Evolutionary conservation across 1,140 invertebrate genomes (phyloP), one percentile per base, ranked within the genome.

Genomic region (Hydropsyche tenuis): DNA sequence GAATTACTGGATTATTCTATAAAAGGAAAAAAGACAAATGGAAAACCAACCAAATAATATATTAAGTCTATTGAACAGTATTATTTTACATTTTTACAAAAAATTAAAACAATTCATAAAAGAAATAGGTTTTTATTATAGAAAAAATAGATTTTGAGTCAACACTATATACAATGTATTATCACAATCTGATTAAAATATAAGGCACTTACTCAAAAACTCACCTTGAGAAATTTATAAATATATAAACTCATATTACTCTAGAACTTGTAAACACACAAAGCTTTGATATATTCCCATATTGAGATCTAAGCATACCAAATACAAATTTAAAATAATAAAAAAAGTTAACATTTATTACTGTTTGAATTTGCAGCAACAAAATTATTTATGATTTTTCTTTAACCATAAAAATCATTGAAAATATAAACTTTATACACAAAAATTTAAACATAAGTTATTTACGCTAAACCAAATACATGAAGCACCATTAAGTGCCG

Each of bases 1-100:
- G 82, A 86, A 81, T 75, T 83, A 74, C 78, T 87, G 64, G 80
- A 81, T 73, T 85, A 81, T 77, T 77, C 25, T 53, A 25, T 51
- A 77, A 72, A 37, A 37, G 56, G 7, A 79, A 75, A 72, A 76
- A 53, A 56, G 12, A 25, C 25, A 18, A 23, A 25, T 3, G 25
- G 6, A 25, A 25, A 25, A 60, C 1, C 2, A 46, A 46, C 45
- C 2, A 12, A 46, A 2, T 46, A 46, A 46, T n/a, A n/a, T n/a
- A n/a, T 37, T 37, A 3, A 9, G 30, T 37, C 30, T 37, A 37
- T 37, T 37, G 30, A 37, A n/a, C n/a, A n/a, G n/a, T n/a, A n/a
- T n/a, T n/a, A n/a, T n/a, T n/a, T n/a, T n/a, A 18, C 48, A 14
- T 16, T 18, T 18, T 7, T 53, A 18, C 18, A 16, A 53, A 6